A percentile compares a stretch with the other conserved stretches of the same genome.
Conservation (phyloP, 2,888 invertebrate genomes). For the Heliconius aoede region DNA sequence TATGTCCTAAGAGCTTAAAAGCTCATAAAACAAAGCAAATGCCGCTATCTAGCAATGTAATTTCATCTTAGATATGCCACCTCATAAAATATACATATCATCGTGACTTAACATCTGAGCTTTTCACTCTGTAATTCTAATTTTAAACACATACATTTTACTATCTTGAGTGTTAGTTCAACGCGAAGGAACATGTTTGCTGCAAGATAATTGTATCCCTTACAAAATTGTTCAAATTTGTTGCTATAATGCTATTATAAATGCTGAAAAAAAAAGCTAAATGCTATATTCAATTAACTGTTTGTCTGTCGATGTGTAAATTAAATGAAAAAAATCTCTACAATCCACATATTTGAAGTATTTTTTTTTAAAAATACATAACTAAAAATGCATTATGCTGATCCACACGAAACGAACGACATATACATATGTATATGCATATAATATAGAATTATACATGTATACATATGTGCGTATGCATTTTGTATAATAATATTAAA, state of each 20-base stretch:
- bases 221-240: neutral
- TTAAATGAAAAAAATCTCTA: no score
- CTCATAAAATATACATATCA: slow-evolving; percentile 3
- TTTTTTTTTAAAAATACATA: no score
- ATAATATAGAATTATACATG: neutral
- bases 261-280: no score
- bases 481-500: neutral
- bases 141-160: slow-evolving; percentile 5
- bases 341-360: no score
- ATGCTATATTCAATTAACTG: no score
- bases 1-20: neutral
- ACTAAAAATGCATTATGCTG: no score
- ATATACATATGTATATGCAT: neutral
- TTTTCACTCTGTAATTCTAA: neutral
- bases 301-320: no score
- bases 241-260: no score
- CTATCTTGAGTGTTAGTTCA: slow-evolving; percentile 8
- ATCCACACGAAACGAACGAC: neutral
- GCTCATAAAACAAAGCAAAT: neutral
- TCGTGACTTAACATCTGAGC: neutral
- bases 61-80: slow-evolving; percentile 6
- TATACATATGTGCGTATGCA: neutral
- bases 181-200: slow-evolving; percentile 19
- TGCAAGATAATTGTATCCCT: slow-evolving; percentile 35
- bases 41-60: neutral